phyloP scores from a whole-genome alignment of 2,888 invertebrate genomes.

The Sepiola atlantica region DNA sequence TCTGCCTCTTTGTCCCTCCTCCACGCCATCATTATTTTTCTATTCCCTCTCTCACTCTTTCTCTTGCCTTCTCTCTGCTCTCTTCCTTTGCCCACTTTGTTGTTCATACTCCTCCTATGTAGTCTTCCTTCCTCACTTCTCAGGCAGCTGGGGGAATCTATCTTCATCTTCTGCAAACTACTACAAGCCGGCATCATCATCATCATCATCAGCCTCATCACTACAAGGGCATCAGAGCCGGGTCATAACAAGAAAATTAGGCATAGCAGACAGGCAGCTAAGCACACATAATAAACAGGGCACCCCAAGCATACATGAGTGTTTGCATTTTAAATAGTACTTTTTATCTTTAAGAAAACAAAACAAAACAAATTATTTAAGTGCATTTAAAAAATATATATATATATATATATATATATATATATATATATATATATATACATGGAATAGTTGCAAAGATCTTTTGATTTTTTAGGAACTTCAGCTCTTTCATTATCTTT shows the following conservation, averaged over 20 bases:
- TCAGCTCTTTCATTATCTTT: not conserved
- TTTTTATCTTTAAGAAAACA: not conserved
- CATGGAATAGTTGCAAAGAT: not conserved
- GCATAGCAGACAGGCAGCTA: conserved; percentile 20
- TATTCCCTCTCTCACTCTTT: not conserved
- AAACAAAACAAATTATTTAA: not conserved
- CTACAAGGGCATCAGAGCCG: not conserved
- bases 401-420: no score
- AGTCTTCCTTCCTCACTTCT: conserved; percentile 12
- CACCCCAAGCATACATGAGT: not conserved
- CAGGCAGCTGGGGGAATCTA: conserved; percentile 22
- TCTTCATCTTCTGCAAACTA: conserved; percentile 20
- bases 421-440: no score
- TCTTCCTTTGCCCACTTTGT: not conserved
- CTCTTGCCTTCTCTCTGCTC: not conserved
- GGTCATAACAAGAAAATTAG: conserved; percentile 7
- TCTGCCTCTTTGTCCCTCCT: no score
- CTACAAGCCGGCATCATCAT: not conserved
- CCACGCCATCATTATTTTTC: not conserved
- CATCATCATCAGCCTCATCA: not conserved
- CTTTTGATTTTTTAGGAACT: not conserved
- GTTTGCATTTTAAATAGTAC: not conserved
- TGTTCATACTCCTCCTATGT: not conserved
- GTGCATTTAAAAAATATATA: not conserved
- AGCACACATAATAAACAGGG: not conserved